Evolutionary conservation across 2,797 vertebrate species (phyloP).

Genomic region (Molossus molossus): DNA sequence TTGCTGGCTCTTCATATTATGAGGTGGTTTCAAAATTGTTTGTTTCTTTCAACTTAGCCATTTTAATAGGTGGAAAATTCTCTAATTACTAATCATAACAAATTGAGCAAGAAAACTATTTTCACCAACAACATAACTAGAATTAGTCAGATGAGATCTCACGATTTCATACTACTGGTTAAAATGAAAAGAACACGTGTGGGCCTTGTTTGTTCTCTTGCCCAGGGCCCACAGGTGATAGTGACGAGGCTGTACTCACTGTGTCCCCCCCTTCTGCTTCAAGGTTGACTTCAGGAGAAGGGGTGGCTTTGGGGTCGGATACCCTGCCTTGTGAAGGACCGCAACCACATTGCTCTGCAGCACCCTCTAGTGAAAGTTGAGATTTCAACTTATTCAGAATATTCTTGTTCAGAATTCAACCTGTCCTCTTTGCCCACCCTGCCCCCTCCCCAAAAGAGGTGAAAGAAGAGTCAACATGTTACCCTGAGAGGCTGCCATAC

Average conservation of each 20-base stretch:
- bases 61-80: constrained; percentile 8
- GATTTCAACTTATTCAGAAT: background rate
- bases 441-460: background rate
- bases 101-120: constrained; percentile 32
- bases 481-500: background rate
- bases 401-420: background rate
- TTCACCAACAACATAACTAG: background rate
- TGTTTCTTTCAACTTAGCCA: background rate
- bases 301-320: background rate
- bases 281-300: background rate
- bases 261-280: background rate
- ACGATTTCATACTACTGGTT: background rate
- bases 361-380: background rate
- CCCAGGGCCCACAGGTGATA: background rate
- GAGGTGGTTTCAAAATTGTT: background rate
- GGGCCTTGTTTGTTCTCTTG: background rate
- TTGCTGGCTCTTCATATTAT: background rate
- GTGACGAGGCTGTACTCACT: no score
- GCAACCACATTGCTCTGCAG: background rate
- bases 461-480: background rate
- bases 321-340: background rate
- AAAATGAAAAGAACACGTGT: background rate
- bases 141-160: background rate
- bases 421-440: background rate
- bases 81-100: constrained; percentile 36